Conservation (phyloP, 2,797 vertebrate species). For the Pseudomugil gertrudae region DNA sequence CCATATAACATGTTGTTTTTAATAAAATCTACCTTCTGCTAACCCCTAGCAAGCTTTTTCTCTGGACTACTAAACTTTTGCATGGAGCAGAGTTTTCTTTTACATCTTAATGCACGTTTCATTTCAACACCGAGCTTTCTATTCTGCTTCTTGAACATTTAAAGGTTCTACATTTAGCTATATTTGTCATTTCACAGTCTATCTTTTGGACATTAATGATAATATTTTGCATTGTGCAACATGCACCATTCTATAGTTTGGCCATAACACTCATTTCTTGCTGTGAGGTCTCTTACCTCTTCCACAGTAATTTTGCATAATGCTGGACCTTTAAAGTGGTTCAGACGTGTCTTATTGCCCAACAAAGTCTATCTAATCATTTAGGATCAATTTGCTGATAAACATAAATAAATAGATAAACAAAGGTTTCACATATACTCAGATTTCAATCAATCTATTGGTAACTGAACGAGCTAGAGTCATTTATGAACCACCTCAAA, state of each 20-base stretch:
- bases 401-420: background rate
- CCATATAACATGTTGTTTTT: too few species aligned
- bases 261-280: too few species aligned
- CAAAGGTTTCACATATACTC: background rate
- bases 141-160: background rate
- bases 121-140: background rate
- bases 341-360: background rate
- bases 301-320: too few species aligned
- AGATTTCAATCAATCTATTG: background rate
- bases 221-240: too few species aligned
- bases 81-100: background rate
- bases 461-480: background rate
- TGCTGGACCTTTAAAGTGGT: too few species aligned
- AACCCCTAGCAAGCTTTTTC: background rate
- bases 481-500: background rate
- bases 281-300: too few species aligned
- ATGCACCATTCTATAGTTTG: too few species aligned
- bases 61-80: too few species aligned
- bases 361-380: background rate
- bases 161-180: background rate
- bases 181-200: too few species aligned
- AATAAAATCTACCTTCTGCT: background rate
- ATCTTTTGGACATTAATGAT: too few species aligned
- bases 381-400: background rate
- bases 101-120: background rate